phyloP scores from a whole-genome alignment of 2,797 vertebrate species.

The Danio kyathit region DNA sequence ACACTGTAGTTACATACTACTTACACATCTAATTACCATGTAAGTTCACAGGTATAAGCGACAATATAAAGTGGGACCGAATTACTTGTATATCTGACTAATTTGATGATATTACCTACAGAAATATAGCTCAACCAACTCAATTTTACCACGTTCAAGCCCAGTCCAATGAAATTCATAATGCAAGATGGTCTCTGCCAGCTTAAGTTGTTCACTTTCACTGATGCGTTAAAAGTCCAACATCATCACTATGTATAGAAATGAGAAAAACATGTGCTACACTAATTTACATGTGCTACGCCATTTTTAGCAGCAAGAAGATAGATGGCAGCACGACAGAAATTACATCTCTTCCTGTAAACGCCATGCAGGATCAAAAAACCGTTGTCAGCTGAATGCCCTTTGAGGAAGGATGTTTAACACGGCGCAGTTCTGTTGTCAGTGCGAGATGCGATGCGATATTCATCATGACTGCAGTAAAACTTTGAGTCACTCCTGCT shows the following conservation, averaged over 20 bases:
- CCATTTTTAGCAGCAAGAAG: background rate
- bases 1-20: too few relatives aligned
- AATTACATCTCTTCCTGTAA: background rate
- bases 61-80: too few relatives aligned
- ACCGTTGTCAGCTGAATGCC: background rate
- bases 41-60: too few relatives aligned
- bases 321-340: background rate
- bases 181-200: too few relatives aligned
- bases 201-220: background rate
- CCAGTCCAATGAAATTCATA: too few relatives aligned
- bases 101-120: too few relatives aligned
- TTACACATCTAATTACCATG: too few relatives aligned
- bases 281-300: background rate
- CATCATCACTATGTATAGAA: background rate
- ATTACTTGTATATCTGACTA: too few relatives aligned
- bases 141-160: too few relatives aligned
- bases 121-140: too few relatives aligned
- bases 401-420: background rate
- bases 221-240: background rate
- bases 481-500: constrained; percentile 14
- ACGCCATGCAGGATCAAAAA: background rate
- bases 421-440: constrained; percentile 5
- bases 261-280: background rate
- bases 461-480: constrained; percentile 13
- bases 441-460: background rate